A percentile compares a stretch with the other conserved stretches of the same genome.
These are phyloP conservation scores for Nesidiocoris tenuis DNA, from an alignment of 2,888 invertebrate genomes.

Conservation along the genomic window DNA sequence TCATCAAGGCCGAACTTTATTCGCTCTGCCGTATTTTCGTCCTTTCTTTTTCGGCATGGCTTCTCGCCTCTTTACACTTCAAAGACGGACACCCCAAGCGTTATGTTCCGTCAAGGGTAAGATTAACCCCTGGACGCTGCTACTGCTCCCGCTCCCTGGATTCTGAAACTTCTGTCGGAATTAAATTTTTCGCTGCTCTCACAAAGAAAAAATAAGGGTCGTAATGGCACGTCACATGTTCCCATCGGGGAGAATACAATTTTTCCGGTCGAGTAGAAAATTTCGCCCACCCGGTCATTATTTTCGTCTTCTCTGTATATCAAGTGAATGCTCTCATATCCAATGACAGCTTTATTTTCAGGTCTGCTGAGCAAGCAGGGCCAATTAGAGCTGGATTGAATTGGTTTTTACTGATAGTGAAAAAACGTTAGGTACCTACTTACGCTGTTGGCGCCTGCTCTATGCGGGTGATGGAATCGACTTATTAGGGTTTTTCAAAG, in stretches of 20 bases:
- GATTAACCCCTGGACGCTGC: constrained; percentile 12
- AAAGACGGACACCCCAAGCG: constrained; percentile 22
- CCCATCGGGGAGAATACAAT: too few relatives aligned
- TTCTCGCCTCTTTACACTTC: constrained; percentile 17
- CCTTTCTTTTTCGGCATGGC: constrained; percentile 7
- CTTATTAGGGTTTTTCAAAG: too few relatives aligned
- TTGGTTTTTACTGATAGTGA: not conserved
- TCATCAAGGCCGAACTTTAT: not conserved
- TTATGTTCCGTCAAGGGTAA: constrained; percentile 17
- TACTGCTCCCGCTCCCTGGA: not conserved
- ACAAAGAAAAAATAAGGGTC: not conserved
- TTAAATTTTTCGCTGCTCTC: not conserved
- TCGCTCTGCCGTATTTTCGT: not conserved
- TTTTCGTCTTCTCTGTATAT: not conserved
- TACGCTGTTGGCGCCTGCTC: too few relatives aligned
- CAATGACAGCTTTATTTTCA: constrained; percentile 9
- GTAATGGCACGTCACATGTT: too few relatives aligned
- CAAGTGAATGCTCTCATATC: not conserved
- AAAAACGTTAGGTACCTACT: too few relatives aligned
- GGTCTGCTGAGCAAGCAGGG: not conserved
- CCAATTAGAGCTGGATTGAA: not conserved
- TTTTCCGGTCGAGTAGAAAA: not conserved
- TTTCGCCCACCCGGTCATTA: not conserved
- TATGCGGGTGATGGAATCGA: too few relatives aligned
- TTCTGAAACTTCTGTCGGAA: not conserved